Percentiles rank a stretch among this genome's conserved stretches.
Conservation (phyloP, 2,113 vertebrate genomes). For the Pimephales promelas region DNA sequence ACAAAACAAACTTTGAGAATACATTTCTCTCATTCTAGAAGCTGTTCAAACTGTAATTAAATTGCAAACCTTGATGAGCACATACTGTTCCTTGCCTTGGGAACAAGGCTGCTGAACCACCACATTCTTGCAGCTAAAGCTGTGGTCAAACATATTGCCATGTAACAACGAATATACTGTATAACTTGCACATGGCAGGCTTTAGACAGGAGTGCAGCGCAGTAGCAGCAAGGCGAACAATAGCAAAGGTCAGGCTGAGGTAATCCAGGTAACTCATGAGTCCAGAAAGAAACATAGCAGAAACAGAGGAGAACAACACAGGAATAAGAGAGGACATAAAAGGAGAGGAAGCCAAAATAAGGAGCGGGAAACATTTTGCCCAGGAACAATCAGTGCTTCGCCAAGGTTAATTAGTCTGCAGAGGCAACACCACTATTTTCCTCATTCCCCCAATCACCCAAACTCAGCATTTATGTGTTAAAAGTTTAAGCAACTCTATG, state of each 20-base stretch:
- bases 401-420: slow-evolving; percentile 83
- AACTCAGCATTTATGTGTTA: slow-evolving; percentile 60
- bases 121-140: slow-evolving; percentile 47
- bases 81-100: slow-evolving; percentile 55
- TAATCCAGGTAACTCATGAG: not conserved
- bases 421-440: slow-evolving; percentile 71
- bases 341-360: slow-evolving; percentile 52
- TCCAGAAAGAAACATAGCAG: slow-evolving; percentile 28
- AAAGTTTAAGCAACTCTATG: slow-evolving; percentile 15
- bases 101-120: slow-evolving; percentile 56
- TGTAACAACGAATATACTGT: not conserved
- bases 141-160: slow-evolving; percentile 7
- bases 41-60: slow-evolving; percentile 30
- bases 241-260: slow-evolving; percentile 10
- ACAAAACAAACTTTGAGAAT: slow-evolving; percentile 12
- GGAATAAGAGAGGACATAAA: slow-evolving; percentile 34
- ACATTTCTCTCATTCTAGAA: not conserved
- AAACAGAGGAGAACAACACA: slow-evolving; percentile 39
- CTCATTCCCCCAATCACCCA: slow-evolving; percentile 76
- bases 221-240: slow-evolving; percentile 5
- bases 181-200: not conserved
- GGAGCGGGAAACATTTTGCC: slow-evolving; percentile 71
- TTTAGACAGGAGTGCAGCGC: not conserved
- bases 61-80: slow-evolving; percentile 52
- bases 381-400: slow-evolving; percentile 72